A percentile compares a stretch with the other conserved stretches of the same genome.
These are phyloP conservation scores for Bombus ignitus DNA, from an alignment of 1,140 invertebrate genomes.

Conservation along the genomic window DNA sequence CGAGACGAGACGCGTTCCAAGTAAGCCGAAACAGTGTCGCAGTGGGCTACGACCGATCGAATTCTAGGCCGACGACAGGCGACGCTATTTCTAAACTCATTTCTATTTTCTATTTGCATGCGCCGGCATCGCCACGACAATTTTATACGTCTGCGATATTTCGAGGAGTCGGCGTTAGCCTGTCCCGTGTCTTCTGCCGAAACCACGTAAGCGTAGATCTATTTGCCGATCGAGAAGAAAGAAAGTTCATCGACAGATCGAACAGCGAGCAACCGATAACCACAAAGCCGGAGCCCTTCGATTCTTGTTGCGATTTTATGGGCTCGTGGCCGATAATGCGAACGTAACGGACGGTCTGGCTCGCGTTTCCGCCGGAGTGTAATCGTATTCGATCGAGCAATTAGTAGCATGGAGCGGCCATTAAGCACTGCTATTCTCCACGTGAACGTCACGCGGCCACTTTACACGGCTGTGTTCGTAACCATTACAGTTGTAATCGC, in stretches of 20 bases:
- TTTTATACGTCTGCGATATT: conserved; percentile 82
- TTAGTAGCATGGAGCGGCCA: conserved; percentile 60
- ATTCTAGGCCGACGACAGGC: conserved; percentile 77
- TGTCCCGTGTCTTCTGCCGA: background rate
- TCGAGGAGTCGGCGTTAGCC: conserved; percentile 63
- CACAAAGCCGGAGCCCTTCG: background rate
- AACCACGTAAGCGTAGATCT: too few relatives aligned
- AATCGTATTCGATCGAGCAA: conserved; percentile 66
- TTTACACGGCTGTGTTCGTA: conserved; percentile 9
- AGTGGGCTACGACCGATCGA: conserved; percentile 68
- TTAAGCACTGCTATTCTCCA: conserved; percentile 54
- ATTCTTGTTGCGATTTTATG: background rate
- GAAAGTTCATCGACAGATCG: background rate
- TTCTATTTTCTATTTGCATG: conserved; percentile 81
- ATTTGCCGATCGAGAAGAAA: too few relatives aligned
- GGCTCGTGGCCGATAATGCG: background rate
- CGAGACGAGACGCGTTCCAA: conserved; percentile 44
- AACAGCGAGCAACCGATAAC: background rate
- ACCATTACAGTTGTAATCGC: conserved; percentile 43
- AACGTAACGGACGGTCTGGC: conserved; percentile 23
- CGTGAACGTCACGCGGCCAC: conserved; percentile 38
- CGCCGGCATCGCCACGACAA: conserved; percentile 74
- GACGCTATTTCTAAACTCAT: conserved; percentile 80
- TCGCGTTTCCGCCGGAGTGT: conserved; percentile 40
- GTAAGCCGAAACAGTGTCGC: conserved; percentile 53